phyloP scores from a whole-genome alignment of 1,140 invertebrate species.

The Drosophila sechellia region DNA sequence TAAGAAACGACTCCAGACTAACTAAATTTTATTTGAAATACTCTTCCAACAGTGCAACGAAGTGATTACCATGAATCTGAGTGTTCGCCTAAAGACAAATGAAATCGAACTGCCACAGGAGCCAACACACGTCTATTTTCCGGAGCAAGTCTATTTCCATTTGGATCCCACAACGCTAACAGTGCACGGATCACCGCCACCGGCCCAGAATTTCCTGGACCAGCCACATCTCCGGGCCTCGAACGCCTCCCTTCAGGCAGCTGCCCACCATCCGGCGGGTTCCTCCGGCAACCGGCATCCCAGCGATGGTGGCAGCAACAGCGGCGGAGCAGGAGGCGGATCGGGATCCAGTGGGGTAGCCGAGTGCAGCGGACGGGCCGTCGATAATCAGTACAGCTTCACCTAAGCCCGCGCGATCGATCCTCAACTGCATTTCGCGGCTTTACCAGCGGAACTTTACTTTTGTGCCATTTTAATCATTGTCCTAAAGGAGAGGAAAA shows the following conservation, averaged over 20 bases:
- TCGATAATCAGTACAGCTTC: constrained; percentile 89
- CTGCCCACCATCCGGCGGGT: constrained; percentile 43
- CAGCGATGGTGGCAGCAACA: constrained; percentile 33
- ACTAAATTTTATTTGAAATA: constrained; percentile 13
- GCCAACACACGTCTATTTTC: constrained; percentile 76
- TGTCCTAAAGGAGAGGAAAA: constrained; percentile 44
- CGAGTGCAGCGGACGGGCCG: constrained; percentile 85
- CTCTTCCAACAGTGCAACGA: constrained; percentile 67
- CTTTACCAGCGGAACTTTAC: constrained; percentile 62
- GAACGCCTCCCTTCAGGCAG: constrained; percentile 73
- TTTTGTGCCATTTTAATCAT: constrained; percentile 69
- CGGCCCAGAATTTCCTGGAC: constrained; percentile 62
- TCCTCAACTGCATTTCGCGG: constrained; percentile 20
- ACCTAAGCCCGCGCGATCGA: constrained; percentile 83
- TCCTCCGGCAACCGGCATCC: constrained; percentile 34
- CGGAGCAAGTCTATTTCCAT: constrained; percentile 78
- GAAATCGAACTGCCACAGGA: constrained; percentile 85
- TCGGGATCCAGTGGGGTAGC: constrained; percentile 27
- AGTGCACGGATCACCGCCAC: constrained; percentile 60
- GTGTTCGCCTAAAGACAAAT: constrained; percentile 85
- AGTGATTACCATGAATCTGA: constrained; percentile 85
- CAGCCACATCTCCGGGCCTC: constrained; percentile 73
- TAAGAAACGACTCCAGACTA: neutral
- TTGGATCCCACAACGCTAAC: constrained; percentile 67
- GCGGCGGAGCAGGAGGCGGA: constrained; percentile 74